A percentile compares a stretch with the other conserved stretches of the same genome.
Conservation (phyloP, 2,113 vertebrate species). For the Gorsachius goisagi region DNA sequence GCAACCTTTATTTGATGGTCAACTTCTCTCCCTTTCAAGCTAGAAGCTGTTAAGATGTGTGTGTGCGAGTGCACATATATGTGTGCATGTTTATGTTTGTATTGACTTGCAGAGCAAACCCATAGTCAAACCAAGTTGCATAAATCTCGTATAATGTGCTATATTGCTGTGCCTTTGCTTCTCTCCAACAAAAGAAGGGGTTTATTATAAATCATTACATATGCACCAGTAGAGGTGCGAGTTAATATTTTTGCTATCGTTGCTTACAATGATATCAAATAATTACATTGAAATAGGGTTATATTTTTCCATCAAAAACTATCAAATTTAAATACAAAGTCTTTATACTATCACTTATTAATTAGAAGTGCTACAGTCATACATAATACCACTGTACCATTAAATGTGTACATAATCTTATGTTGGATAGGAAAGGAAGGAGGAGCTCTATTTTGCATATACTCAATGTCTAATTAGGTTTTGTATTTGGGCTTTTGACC, state of each 20-base stretch:
- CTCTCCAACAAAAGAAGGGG: not conserved
- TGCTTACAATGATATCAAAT: not conserved
- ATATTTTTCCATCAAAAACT: not conserved
- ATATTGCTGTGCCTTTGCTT: not conserved
- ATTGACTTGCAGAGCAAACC: not conserved
- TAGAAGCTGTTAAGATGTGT: not conserved
- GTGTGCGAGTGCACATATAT: fast-evolving
- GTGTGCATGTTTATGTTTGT: not conserved
- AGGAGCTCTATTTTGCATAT: conserved; percentile 42
- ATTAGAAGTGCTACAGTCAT: not conserved
- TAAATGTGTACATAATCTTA: not conserved
- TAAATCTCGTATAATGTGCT: not conserved
- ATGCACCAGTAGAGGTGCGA: not conserved
- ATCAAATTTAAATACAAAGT: not conserved
- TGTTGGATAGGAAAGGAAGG: not conserved
- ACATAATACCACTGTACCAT: not conserved
- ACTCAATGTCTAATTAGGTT: conserved; percentile 40
- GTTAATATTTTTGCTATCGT: not conserved
- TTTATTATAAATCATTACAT: not conserved
- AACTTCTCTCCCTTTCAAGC: not conserved
- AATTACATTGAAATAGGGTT: not conserved
- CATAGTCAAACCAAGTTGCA: not conserved
- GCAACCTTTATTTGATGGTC: not conserved
- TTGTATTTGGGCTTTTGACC: conserved; percentile 50
- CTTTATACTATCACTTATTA: not conserved